A percentile compares a stretch with the other conserved stretches of the same genome.
Conservation (phyloP, 2,888 invertebrate species). For the Drosophila pseudotakahashii region DNA sequence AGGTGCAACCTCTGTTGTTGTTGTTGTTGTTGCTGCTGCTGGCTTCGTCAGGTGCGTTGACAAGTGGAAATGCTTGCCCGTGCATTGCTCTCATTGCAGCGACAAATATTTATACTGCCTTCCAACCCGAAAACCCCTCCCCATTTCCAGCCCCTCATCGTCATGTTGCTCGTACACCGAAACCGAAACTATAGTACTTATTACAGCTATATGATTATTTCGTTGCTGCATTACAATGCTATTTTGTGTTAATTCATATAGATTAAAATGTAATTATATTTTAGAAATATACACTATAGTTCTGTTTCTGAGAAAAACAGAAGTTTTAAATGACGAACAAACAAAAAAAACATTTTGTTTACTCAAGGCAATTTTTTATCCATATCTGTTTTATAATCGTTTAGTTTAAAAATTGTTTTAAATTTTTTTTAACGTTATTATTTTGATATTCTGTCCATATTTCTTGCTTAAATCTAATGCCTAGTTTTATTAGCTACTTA, state of each 20-base stretch:
- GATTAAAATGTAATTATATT: not conserved
- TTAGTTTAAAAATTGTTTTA: not conserved
- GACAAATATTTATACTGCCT: slow-evolving; percentile 72
- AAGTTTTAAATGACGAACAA: not conserved
- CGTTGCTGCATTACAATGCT: too few species aligned
- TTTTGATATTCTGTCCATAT: too few species aligned
- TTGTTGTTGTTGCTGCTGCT: slow-evolving; percentile 17
- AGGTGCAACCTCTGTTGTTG: slow-evolving; percentile 18
- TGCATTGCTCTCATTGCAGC: slow-evolving; percentile 76
- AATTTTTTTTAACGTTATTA: too few species aligned
- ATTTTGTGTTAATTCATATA: not conserved
- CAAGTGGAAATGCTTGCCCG: slow-evolving; percentile 75
- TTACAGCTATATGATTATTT: not conserved
- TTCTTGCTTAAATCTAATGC: not conserved
- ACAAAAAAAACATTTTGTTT: too few species aligned
- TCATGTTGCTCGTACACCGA: slow-evolving; percentile 1
- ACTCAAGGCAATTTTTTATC: not conserved
- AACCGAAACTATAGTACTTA: slow-evolving; percentile 9
- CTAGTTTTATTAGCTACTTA: too few species aligned
- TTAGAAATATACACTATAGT: too few species aligned
- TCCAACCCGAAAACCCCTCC: slow-evolving; percentile 9
- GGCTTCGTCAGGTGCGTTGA: slow-evolving; percentile 69
- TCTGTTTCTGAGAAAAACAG: not conserved
- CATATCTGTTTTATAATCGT: not conserved
- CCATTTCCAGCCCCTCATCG: slow-evolving; percentile 10